Conservation (phyloP, 2,113 vertebrate genomes). For the Urocolius indicus region DNA sequence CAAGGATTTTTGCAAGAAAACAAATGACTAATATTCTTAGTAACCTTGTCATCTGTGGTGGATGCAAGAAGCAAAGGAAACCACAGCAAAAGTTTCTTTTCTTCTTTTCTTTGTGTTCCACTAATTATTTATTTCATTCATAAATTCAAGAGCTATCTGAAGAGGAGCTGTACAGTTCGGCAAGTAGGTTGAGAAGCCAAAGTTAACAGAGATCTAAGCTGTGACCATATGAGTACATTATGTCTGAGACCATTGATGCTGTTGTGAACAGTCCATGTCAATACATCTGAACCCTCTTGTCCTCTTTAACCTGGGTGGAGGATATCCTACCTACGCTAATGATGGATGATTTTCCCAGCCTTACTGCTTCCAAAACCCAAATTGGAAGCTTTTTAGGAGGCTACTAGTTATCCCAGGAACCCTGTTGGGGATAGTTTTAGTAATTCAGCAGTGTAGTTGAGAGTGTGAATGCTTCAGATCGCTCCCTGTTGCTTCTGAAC, state of each 20-base stretch:
- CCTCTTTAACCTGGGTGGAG: not conserved
- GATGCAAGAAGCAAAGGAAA: not conserved
- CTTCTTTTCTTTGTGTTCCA: not conserved
- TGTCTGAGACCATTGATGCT: not conserved
- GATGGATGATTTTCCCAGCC: not conserved
- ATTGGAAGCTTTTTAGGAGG: not conserved
- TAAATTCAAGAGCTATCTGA: not conserved
- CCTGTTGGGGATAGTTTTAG: not conserved
- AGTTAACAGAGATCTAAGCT: not conserved
- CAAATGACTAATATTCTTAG: not conserved
- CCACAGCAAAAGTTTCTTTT: not conserved
- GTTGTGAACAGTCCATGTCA: not conserved
- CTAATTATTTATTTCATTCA: not conserved
- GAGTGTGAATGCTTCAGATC: not conserved
- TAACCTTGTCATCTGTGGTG: not conserved
- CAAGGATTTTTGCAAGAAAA: not conserved
- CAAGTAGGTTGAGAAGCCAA: not conserved
- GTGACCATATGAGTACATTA: not conserved
- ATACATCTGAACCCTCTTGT: not conserved
- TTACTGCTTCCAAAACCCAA: not conserved
- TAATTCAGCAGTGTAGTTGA: not conserved
- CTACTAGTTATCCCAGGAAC: rapidly evolving
- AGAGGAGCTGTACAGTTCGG: not conserved
- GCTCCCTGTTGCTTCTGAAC: not conserved
- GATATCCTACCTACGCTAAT: not conserved